Conservation (phyloP, 92 coral and sea anemone genomes). For the Zoanthus sociatus region DNA sequence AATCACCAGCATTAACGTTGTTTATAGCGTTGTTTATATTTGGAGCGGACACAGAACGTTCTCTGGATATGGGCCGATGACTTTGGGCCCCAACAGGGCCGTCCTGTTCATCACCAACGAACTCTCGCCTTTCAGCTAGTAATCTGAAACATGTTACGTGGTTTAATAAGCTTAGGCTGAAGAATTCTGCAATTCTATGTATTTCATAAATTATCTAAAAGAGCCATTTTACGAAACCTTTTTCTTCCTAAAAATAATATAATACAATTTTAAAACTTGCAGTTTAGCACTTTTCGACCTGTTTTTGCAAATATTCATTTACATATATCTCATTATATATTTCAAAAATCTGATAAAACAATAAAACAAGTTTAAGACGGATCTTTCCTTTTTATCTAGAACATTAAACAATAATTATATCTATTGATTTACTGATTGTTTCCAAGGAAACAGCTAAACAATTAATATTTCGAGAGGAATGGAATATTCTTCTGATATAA, state of each 20-base stretch:
- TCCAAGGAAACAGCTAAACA: background rate
- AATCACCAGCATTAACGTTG: conserved; percentile 38
- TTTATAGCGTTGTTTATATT: conserved; percentile 72
- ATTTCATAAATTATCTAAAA: background rate
- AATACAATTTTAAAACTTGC: too few relatives aligned
- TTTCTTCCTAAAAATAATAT: too few relatives aligned
- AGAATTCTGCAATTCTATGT: background rate
- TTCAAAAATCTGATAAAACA: too few relatives aligned
- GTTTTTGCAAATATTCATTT: too few relatives aligned
- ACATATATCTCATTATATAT: too few relatives aligned
- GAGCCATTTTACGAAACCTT: too few relatives aligned
- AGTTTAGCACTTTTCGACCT: too few relatives aligned
- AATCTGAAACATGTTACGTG: conserved; percentile 24
- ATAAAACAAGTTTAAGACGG: too few relatives aligned
- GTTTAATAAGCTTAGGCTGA: background rate
- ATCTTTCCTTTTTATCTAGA: background rate
- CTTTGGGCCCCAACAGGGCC: conserved; percentile 49
- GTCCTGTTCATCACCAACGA: conserved; percentile 50
- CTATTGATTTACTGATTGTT: background rate
- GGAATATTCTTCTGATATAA: too few relatives aligned
- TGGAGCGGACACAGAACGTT: conserved; percentile 97
- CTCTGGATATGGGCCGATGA: conserved; percentile 76
- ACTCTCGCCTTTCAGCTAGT: conserved; percentile 50
- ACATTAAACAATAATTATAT: background rate
- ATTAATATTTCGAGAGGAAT: too few relatives aligned